phyloP scores from a whole-genome alignment of 2,113 vertebrate genomes.

The Elaphurus davidianus region DNA sequence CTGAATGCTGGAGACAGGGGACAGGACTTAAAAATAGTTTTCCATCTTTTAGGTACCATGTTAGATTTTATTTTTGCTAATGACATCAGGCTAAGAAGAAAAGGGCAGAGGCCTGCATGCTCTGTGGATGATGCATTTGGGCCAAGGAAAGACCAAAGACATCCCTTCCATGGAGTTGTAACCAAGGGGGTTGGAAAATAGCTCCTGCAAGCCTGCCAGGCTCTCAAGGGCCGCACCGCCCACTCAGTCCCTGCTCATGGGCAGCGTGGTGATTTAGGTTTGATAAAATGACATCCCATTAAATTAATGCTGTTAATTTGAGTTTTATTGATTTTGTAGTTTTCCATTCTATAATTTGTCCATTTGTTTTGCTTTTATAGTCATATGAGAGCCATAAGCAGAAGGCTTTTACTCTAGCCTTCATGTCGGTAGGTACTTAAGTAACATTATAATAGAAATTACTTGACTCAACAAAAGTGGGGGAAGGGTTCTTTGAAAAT shows the following conservation, averaged over 20 bases:
- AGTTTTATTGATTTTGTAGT: constrained; percentile 52
- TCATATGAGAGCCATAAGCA: constrained; percentile 4
- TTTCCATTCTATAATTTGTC: constrained; percentile 21
- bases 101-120: neutral
- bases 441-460: neutral
- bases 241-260: accelerated
- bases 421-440: neutral
- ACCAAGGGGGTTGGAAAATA: accelerated
- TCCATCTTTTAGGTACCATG: neutral
- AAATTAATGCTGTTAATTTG: constrained; percentile 58
- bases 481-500: neutral
- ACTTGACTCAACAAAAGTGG: neutral
- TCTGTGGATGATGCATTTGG: neutral
- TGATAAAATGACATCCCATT: constrained; percentile 16
- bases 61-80: neutral
- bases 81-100: neutral
- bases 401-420: neutral
- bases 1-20: neutral
- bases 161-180: neutral
- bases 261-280: neutral
- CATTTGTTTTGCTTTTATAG: constrained; percentile 62
- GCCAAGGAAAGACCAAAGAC: too few species aligned
- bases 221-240: neutral
- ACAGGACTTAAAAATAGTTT: neutral
- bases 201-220: accelerated